Base-by-base conservation (phyloP, 2,113 vertebrate genomes). In the Centropus bengalensis region DNA sequence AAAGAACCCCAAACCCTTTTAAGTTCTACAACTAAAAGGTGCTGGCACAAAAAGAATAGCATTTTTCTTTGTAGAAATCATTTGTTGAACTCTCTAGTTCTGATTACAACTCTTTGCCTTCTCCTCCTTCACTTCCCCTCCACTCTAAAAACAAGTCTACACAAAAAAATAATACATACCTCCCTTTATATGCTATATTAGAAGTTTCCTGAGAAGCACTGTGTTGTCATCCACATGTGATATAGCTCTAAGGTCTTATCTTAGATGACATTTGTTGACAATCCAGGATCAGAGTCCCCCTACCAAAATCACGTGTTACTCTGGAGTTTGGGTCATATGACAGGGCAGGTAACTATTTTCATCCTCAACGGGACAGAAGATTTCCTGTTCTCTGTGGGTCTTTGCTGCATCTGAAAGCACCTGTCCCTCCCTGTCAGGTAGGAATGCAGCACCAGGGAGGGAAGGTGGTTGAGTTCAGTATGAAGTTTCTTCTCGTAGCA, bases 1-100 rank as follows among this genome's bases (percentile, higher is more conserved):
- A 97, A 94, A 97, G 96, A 96, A 97, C 93, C 86, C 94, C 79
- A 82, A 97, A 97, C 94, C 92, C 96, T 97, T 97, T 97, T 78
- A 96, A 96, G 95, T 97, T 86, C 79, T 95, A 75, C 90, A 93
- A 94, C 89, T 94, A 71, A 95, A 97, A 97, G 94, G 94, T 96
- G 94, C 95, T 95, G 96, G 95, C 96, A 86, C 92, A 92, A 82
- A 97, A 97, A 96, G 93, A 95, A 97, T 86, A 95, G 89, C 90
- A 95, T 97, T 97, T 97, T 96, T 96, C 96, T 95, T 82, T 68
- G 86, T 73, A 93, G 96, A 85, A 95, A 97, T 97, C 71, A 95
- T 97, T 91, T 92, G 58, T 88, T 97, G 94, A 93, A 89, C 73
- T 93, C 94, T 73, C 19, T 49, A 18, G 38, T 81, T 79, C 86